Evolutionary conservation across 2,888 invertebrate species (phyloP).

Genomic region (Cephus runcator): DNA sequence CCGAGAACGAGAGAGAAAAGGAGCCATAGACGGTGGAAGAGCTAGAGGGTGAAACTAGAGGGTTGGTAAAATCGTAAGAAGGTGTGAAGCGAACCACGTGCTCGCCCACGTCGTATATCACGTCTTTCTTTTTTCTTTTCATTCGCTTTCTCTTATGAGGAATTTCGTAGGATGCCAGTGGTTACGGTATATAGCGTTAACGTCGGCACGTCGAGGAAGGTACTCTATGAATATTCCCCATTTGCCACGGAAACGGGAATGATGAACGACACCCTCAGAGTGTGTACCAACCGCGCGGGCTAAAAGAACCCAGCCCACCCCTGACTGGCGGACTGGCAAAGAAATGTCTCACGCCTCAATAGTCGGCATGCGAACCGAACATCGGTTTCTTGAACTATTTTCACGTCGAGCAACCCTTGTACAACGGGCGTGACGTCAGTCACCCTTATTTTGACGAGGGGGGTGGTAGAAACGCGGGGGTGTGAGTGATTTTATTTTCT

Average conservation of each 20-base stretch:
- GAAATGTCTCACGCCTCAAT: constrained; percentile 1
- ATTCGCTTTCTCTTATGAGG: constrained; percentile 12
- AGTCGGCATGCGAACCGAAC: constrained; percentile 52
- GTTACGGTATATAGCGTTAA: constrained; percentile 1
- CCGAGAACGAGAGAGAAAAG: neutral
- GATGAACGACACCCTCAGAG: constrained; percentile 53
- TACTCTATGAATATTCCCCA: constrained; percentile 60
- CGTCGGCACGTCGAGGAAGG: constrained; percentile 23
- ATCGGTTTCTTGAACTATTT: constrained; percentile 60
- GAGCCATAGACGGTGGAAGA: too few relatives aligned
- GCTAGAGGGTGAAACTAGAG: neutral
- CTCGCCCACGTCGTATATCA: constrained; percentile 51
- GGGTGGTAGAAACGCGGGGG: neutral
- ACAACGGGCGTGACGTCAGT: neutral
- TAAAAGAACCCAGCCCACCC: constrained; percentile 3
- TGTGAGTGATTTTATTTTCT: constrained; percentile 43
- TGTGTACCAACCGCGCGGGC: constrained; percentile 18
- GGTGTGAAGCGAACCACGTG: constrained; percentile 61
- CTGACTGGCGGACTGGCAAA: constrained; percentile 15
- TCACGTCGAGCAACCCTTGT: constrained; percentile 3
- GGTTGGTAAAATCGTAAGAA: constrained; percentile 39
- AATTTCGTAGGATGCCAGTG: constrained; percentile 22
- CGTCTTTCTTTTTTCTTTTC: constrained; percentile 31
- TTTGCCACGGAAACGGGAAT: constrained; percentile 51
- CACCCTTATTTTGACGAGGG: neutral